Evolutionary conservation across 2,797 vertebrate species (phyloP).

Genomic region (Petrocephalus sullivani): DNA sequence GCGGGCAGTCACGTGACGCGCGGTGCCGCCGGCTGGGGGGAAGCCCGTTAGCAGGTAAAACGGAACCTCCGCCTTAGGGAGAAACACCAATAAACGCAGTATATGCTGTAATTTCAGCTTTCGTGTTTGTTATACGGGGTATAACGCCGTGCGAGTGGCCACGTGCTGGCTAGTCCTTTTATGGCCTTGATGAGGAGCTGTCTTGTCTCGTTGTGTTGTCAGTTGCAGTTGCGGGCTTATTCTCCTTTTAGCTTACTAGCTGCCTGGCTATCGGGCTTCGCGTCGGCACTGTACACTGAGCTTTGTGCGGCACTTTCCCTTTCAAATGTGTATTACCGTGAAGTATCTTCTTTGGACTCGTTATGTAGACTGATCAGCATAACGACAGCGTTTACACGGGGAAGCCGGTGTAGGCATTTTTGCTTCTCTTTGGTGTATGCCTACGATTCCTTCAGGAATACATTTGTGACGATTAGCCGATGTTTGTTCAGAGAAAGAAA

Average conservation of each 20-base stretch:
- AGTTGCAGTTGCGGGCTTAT: slow-evolving; percentile 51
- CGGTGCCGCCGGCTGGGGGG: slow-evolving; percentile 66
- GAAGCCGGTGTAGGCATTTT: neutral
- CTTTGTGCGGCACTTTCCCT: slow-evolving; percentile 49
- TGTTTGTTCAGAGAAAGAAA: neutral
- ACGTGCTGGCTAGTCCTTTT: neutral
- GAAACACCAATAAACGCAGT: slow-evolving; percentile 18
- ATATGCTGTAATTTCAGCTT: neutral
- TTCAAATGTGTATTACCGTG: slow-evolving; percentile 20
- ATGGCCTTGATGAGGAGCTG: neutral
- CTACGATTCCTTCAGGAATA: neutral
- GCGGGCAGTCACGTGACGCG: slow-evolving; percentile 64
- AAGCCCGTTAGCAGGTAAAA: slow-evolving; percentile 74
- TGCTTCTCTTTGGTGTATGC: neutral
- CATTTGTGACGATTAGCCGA: neutral
- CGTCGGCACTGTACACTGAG: slow-evolving; percentile 54
- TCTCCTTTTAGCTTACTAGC: slow-evolving; percentile 24
- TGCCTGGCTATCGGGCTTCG: slow-evolving; percentile 46
- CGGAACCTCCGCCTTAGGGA: slow-evolving; percentile 36
- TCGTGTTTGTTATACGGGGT: neutral
- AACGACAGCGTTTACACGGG: neutral
- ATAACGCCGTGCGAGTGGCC: neutral
- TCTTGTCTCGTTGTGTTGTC: neutral
- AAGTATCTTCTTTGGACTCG: neutral
- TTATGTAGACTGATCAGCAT: neutral